Conservation (phyloP, 2,888 invertebrate species). For the Holacanthella duospinosa region DNA sequence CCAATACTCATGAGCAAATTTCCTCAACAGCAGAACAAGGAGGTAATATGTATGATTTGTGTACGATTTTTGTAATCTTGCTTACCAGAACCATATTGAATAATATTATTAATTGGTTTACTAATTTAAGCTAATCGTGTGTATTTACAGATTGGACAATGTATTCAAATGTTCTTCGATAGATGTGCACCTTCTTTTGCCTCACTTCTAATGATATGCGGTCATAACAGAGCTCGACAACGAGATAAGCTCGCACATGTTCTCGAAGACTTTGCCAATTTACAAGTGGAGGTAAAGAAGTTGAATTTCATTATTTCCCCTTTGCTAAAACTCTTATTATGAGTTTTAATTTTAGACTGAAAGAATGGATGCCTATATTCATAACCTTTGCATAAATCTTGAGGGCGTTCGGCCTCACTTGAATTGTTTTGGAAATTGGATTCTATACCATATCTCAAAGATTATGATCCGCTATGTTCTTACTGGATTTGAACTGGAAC, state of each 20-base stretch:
- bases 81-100: too few relatives aligned
- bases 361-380: slow-evolving; percentile 73
- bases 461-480: slow-evolving; percentile 89
- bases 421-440: slow-evolving; percentile 88
- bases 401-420: slow-evolving; percentile 60
- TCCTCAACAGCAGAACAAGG: slow-evolving; percentile 55
- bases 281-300: slow-evolving; percentile 76
- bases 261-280: slow-evolving; percentile 75
- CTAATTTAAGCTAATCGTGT: too few relatives aligned
- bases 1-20: slow-evolving; percentile 71
- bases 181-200: slow-evolving; percentile 80
- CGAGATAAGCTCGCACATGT: slow-evolving; percentile 82
- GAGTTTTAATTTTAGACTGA: slow-evolving; percentile 56
- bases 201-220: slow-evolving; percentile 74
- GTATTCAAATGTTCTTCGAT: slow-evolving; percentile 75
- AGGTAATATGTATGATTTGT: too few relatives aligned
- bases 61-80: too few relatives aligned
- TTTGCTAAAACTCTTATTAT: background rate
- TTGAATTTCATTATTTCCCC: too few relatives aligned
- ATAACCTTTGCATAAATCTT: slow-evolving; percentile 56
- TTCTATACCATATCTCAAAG: slow-evolving; percentile 81
- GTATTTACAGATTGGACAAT: slow-evolving; percentile 62
- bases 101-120: too few relatives aligned
- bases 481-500: slow-evolving; percentile 86
- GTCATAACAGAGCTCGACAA: slow-evolving; percentile 90